A percentile compares a stretch with the other conserved stretches of the same genome.
Evolutionary conservation across 2,113 vertebrate species (phyloP).

Genomic region (Crotalus horridus): DNA sequence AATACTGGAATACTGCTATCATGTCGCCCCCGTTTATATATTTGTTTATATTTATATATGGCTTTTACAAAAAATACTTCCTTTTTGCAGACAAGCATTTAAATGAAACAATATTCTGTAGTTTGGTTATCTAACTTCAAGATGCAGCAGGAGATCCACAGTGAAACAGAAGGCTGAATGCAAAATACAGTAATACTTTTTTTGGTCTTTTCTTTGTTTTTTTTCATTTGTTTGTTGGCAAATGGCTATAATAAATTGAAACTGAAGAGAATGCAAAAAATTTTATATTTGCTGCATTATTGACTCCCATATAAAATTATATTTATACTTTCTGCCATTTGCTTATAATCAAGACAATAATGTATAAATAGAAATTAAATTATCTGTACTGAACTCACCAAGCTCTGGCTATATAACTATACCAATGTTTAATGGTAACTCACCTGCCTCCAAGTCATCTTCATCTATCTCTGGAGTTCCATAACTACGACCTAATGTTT

Average conservation of each 20-base stretch:
- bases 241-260: background rate
- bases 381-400: background rate
- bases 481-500: conserved; percentile 90
- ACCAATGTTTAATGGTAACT: conserved; percentile 30
- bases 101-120: background rate
- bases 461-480: conserved; percentile 95
- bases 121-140: background rate
- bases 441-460: conserved; percentile 93
- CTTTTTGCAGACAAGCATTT: background rate
- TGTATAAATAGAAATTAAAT: background rate
- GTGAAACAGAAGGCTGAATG: background rate
- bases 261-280: background rate
- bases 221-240: background rate
- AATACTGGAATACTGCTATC: too few species aligned
- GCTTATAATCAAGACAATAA: background rate
- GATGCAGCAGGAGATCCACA: background rate
- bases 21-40: too few species aligned
- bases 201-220: background rate
- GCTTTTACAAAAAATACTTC: background rate
- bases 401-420: background rate
- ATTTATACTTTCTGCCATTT: background rate
- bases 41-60: background rate
- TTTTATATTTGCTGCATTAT: background rate
- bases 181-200: background rate
- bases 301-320: background rate